Evolutionary conservation across 1,140 invertebrate genomes (phyloP).

Genomic region (Drosophila guanche): DNA sequence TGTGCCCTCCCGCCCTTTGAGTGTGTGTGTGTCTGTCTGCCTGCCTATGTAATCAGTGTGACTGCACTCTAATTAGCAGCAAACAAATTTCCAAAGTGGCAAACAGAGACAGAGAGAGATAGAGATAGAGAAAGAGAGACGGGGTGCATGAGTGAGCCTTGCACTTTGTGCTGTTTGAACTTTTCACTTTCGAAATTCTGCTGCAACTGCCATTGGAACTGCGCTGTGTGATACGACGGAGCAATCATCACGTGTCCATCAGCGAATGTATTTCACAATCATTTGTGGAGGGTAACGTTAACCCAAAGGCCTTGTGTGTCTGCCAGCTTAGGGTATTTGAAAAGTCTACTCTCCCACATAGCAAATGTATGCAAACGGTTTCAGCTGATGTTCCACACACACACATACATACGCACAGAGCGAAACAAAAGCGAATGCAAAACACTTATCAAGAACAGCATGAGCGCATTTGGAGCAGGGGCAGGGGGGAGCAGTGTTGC

Average conservation of each 20-base stretch:
- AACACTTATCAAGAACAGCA: conserved; percentile 63
- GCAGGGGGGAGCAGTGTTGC: background rate
- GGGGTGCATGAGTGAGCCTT: conserved; percentile 2
- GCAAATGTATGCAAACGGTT: conserved; percentile 11
- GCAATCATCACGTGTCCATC: conserved; percentile 14
- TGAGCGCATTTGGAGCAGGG: background rate
- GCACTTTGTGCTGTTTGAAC: conserved; percentile 41
- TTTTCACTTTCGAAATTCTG: conserved; percentile 65
- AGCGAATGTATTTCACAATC: background rate
- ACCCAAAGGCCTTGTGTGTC: no score
- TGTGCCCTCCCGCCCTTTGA: background rate
- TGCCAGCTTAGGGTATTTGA: conserved; percentile 16
- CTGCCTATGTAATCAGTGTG: conserved; percentile 53
- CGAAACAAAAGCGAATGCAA: conserved; percentile 24
- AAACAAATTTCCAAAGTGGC: conserved; percentile 55
- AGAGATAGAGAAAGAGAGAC: conserved; percentile 1
- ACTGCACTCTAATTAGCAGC: conserved; percentile 70
- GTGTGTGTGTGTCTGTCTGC: conserved; percentile 27
- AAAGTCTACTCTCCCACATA: conserved; percentile 14
- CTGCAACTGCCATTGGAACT: conserved; percentile 11
- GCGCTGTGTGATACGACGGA: conserved; percentile 14
- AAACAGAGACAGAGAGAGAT: conserved; percentile 3
- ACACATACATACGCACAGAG: conserved; percentile 15
- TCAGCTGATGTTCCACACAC: conserved; percentile 22
- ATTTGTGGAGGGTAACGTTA: background rate